Conservation (phyloP, 2,797 vertebrate genomes). For the Falco concolor region DNA sequence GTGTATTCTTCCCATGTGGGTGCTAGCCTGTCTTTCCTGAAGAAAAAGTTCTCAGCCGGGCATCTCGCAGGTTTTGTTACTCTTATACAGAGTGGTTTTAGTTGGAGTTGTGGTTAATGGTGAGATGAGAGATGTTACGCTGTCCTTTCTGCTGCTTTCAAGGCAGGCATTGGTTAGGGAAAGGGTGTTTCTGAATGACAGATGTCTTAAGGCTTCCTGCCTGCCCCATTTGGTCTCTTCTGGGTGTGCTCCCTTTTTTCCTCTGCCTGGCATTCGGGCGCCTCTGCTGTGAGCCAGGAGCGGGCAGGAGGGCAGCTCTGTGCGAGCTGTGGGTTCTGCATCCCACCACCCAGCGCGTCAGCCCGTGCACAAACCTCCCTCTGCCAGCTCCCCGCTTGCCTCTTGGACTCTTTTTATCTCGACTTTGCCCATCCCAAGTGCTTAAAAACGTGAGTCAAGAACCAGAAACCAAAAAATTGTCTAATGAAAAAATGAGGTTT, state of each 20-base stretch:
- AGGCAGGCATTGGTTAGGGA: not conserved
- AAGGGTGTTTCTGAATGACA: not conserved
- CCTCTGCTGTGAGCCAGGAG: not conserved
- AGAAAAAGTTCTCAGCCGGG: not conserved
- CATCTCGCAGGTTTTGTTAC: not conserved
- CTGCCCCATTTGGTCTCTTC: not conserved
- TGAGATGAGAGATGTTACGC: not conserved
- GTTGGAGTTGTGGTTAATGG: not conserved
- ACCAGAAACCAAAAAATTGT: not conserved
- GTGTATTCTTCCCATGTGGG: not conserved
- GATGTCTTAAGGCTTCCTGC: not conserved
- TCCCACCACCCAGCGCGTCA: fast-evolving
- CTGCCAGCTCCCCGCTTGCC: not conserved
- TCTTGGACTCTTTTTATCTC: not conserved
- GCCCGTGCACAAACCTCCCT: not conserved
- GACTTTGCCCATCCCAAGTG: not conserved
- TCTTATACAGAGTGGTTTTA: not conserved
- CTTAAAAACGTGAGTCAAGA: not conserved
- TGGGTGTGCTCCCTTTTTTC: not conserved
- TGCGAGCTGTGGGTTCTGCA: not conserved
- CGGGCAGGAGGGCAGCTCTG: not conserved
- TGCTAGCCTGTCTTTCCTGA: not conserved
- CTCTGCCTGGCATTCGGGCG: not conserved
- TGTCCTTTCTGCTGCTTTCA: not conserved
- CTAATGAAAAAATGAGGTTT: not conserved